A percentile compares a stretch with the other conserved stretches of the same genome.
These are phyloP conservation scores for Australoheros scitulus DNA, from an alignment of 2,113 vertebrate genomes.

Conservation along the genomic window DNA sequence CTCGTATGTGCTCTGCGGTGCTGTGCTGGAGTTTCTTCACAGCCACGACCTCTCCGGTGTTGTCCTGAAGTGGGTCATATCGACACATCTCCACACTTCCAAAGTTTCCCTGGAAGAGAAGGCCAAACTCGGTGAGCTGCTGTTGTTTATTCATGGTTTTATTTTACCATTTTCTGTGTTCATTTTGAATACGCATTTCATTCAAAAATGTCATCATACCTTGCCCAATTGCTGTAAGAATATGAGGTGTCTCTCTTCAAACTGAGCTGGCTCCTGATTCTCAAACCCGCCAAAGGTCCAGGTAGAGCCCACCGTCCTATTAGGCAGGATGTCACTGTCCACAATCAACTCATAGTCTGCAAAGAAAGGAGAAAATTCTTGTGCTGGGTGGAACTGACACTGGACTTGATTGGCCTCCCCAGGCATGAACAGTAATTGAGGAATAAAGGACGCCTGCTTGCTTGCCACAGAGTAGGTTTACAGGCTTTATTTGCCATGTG, in stretches of 20 bases:
- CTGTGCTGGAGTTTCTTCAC: slow-evolving; percentile 98
- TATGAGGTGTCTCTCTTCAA: slow-evolving; percentile 96
- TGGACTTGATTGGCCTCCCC: neutral
- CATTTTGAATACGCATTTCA: neutral
- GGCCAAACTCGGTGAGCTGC: neutral
- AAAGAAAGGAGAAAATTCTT: neutral
- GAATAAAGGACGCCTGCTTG: neutral
- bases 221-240: slow-evolving; percentile 97
- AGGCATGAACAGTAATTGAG: neutral
- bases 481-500: too few relatives aligned
- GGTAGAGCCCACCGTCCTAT: slow-evolving; percentile 80
- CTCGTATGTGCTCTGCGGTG: slow-evolving; percentile 92
- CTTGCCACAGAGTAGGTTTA: neutral
- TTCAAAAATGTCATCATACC: slow-evolving; percentile 69
- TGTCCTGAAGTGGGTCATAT: slow-evolving; percentile 95
- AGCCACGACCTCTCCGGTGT: slow-evolving; percentile 96
- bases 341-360: slow-evolving; percentile 93
- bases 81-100: slow-evolving; percentile 99
- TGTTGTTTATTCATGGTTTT: neutral
- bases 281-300: slow-evolving; percentile 86
- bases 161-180: neutral
- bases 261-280: slow-evolving; percentile 89
- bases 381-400: neutral
- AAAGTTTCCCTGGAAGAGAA: slow-evolving; percentile 90
- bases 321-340: slow-evolving; percentile 92